Percentiles rank a stretch among this genome's conserved stretches.
phyloP scores from a whole-genome alignment of 2,113 vertebrate genomes.

The Alosa alosa region DNA sequence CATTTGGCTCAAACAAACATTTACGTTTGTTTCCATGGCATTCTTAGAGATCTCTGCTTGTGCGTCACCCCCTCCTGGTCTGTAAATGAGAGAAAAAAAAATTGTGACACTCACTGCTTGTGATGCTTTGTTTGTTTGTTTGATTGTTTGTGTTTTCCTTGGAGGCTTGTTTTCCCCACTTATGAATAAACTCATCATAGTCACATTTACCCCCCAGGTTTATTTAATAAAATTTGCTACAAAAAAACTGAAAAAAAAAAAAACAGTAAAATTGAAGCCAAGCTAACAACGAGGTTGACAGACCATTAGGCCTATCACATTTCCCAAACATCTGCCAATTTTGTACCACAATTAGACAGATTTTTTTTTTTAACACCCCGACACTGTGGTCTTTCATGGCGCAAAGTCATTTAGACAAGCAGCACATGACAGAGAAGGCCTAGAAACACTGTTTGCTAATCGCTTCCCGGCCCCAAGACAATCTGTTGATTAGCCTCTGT shows the following conservation, averaged over 20 bases:
- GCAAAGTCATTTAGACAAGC: neutral
- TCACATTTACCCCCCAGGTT: neutral
- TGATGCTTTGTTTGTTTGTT: neutral
- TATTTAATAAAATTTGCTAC: neutral
- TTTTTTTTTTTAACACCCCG: too few species aligned
- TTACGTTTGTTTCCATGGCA: neutral
- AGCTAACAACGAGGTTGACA: neutral
- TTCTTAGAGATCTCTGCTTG: neutral
- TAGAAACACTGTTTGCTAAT: neutral
- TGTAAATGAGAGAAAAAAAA: neutral
- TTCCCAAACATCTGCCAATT: neutral
- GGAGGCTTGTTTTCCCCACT: neutral
- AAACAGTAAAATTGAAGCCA: neutral
- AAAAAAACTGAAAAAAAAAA: too few species aligned
- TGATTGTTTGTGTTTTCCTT: neutral
- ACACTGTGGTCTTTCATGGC: neutral
- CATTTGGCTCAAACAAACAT: neutral
- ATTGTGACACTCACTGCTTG: neutral
- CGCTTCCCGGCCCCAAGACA: neutral
- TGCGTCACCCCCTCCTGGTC: neutral
- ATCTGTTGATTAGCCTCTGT: neutral
- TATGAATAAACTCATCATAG: neutral
- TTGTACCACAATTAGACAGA: neutral
- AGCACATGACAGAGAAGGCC: neutral
- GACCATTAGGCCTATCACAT: neutral